Conservation (phyloP, 2,797 vertebrate genomes). For the Chaunax sp. region DNA sequence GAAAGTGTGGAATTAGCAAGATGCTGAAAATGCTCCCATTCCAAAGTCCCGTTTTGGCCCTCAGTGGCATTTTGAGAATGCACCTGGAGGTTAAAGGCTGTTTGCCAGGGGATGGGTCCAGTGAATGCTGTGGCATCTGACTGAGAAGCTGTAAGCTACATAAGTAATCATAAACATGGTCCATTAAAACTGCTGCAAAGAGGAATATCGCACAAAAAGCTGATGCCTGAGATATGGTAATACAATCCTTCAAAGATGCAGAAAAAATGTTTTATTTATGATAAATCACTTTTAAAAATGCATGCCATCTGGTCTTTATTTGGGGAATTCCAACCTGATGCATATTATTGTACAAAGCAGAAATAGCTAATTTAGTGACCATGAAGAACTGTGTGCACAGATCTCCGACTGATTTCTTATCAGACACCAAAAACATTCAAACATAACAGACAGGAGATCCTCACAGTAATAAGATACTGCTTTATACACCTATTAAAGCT, state of each 20-base stretch:
- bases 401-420: too few species aligned
- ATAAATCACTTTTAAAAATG: slow-evolving; percentile 32
- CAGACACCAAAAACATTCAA: background rate
- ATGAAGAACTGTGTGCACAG: background rate
- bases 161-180: too few species aligned
- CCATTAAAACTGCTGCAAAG: slow-evolving; percentile 2
- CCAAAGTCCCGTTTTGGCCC: slow-evolving; percentile 1
- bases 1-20: background rate
- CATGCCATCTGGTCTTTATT: slow-evolving; percentile 17
- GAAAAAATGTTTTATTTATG: slow-evolving; percentile 46
- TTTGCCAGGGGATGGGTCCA: slow-evolving; percentile 1
- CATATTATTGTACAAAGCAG: slow-evolving; percentile 25
- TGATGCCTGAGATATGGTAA: slow-evolving; percentile 32
- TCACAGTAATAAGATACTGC: background rate
- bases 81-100: slow-evolving; percentile 6
- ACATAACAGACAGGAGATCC: background rate
- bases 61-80: background rate
- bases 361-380: slow-evolving; percentile 12
- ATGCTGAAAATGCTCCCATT: background rate
- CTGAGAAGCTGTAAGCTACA: too few species aligned
- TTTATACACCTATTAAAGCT: background rate
- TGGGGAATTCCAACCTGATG: slow-evolving; percentile 25
- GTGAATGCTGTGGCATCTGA: too few species aligned
- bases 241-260: slow-evolving; percentile 28
- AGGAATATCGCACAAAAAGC: slow-evolving; percentile 19